Evolutionary conservation across 2,797 vertebrate species (phyloP).

Genomic region (Urosaurus nigricauda): DNA sequence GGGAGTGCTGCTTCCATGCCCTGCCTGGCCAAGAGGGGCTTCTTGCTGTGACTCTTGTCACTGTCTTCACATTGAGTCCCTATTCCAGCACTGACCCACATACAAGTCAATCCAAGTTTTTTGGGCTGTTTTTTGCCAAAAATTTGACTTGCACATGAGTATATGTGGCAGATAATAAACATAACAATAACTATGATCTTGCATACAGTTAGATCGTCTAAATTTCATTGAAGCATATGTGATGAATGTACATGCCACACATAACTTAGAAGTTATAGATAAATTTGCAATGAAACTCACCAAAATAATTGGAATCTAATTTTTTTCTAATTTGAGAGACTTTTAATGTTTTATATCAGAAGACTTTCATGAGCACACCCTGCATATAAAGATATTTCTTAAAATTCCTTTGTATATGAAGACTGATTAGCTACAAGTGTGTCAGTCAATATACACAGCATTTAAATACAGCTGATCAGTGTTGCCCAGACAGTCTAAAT

Average conservation of each 20-base stretch:
- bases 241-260: background rate
- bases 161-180: slow-evolving; percentile 3
- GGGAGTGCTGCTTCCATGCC: no score
- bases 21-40: no score
- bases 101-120: no score
- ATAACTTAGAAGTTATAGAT: slow-evolving; percentile 14
- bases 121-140: no score
- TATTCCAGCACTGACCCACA: no score
- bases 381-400: background rate
- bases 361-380: background rate
- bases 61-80: no score
- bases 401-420: background rate
- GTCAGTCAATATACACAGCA: rapidly evolving
- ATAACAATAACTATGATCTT: background rate
- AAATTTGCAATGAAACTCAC: slow-evolving; percentile 18
- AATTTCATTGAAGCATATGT: background rate
- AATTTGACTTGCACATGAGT: no score
- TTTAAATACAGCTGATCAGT: background rate
- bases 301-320: background rate
- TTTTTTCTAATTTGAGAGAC: background rate
- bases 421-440: background rate
- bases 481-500: background rate
- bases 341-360: background rate
- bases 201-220: background rate
- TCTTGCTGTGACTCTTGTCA: no score